phyloP scores from a whole-genome alignment of 2,113 vertebrate species.

The Strix uralensis region DNA sequence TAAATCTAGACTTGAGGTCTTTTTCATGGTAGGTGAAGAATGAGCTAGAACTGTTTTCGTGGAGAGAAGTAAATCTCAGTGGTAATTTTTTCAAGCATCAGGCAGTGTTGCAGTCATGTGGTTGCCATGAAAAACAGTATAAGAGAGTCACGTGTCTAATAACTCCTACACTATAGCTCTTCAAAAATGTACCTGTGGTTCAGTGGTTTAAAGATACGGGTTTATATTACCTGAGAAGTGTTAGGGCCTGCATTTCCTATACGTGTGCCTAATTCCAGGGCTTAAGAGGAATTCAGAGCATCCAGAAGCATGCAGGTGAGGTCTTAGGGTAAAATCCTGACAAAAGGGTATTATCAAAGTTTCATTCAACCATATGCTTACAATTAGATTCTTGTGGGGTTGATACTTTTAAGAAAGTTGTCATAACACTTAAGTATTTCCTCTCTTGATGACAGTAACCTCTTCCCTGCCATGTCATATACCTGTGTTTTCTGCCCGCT shows the following conservation, averaged over 20 bases:
- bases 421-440: neutral
- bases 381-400: neutral
- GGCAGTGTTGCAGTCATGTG: neutral
- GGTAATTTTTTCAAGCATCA: neutral
- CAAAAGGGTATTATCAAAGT: neutral
- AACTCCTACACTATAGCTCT: neutral
- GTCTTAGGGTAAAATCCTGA: neutral
- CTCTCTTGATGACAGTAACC: neutral
- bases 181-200: neutral
- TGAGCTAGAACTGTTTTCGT: neutral
- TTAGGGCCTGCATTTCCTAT: neutral
- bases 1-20: conserved; percentile 32
- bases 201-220: neutral
- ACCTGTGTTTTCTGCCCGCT: neutral
- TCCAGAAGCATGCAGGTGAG: neutral
- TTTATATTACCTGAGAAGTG: neutral
- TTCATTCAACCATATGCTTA: neutral
- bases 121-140: neutral
- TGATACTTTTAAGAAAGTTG: neutral
- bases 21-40: conserved; percentile 25
- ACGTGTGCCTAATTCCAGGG: neutral
- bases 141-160: neutral
- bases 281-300: neutral
- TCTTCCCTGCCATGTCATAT: neutral
- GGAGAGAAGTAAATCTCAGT: neutral